A percentile compares a stretch with the other conserved stretches of the same genome.
Evolutionary conservation across 2,797 vertebrate species (phyloP).

Genomic region (Anguilla anguilla): DNA sequence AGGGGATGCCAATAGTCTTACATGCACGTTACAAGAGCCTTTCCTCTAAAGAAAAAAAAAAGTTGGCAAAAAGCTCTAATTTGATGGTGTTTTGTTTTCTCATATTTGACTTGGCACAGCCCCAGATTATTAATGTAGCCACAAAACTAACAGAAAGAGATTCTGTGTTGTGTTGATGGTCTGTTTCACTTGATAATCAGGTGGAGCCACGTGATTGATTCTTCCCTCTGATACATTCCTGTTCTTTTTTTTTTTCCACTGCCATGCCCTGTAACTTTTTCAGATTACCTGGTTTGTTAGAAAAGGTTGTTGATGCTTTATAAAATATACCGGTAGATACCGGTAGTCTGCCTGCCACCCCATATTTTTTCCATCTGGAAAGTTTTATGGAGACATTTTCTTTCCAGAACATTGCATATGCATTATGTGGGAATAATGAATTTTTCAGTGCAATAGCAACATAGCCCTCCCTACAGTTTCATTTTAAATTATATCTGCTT

Average conservation of each 20-base stretch:
- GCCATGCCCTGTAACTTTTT: conserved; percentile 58
- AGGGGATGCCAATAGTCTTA: conserved; percentile 55
- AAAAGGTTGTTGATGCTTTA: conserved; percentile 53
- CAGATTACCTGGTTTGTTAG: conserved; percentile 62
- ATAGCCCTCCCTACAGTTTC: conserved; percentile 44
- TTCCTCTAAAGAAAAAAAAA: conserved; percentile 43
- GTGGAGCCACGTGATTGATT: conserved; percentile 60
- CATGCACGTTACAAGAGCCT: conserved; percentile 45
- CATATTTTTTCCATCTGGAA: conserved; percentile 51
- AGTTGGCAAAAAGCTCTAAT: conserved; percentile 59
- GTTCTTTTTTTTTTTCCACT: not conserved
- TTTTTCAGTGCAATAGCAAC: conserved; percentile 49
- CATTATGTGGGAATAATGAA: conserved; percentile 55
- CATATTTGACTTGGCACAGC: conserved; percentile 63
- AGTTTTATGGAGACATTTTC: conserved; percentile 56
- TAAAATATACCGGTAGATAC: conserved; percentile 40
- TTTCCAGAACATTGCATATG: conserved; percentile 45
- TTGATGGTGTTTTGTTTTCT: conserved; percentile 61
- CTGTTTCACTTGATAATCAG: conserved; percentile 75
- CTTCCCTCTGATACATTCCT: conserved; percentile 42
- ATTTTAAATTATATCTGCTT: conserved; percentile 49
- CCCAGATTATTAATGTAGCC: conserved; percentile 70
- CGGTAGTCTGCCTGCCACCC: conserved; percentile 40
- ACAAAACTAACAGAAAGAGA: conserved; percentile 60
- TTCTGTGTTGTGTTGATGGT: conserved; percentile 72